Evolutionary conservation across 2,888 invertebrate genomes (phyloP).

Genomic region (Pachydiplax longipennis): DNA sequence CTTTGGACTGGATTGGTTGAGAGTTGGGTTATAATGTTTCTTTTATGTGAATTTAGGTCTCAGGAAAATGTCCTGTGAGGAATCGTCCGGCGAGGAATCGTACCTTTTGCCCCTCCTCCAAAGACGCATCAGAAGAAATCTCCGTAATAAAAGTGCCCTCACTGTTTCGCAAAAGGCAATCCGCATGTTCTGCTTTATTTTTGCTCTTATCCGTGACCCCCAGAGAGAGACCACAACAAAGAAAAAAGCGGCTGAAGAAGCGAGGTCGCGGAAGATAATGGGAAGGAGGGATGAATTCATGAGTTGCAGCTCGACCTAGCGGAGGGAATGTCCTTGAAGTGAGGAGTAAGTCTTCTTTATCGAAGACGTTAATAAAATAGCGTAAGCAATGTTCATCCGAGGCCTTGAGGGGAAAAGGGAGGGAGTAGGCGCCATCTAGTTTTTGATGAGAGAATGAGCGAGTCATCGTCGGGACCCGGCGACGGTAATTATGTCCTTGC

Average conservation of each 20-base stretch:
- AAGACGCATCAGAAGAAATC: background rate
- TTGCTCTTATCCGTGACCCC: conserved; percentile 21
- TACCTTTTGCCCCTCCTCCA: background rate
- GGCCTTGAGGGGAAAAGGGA: background rate
- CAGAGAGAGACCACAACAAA: background rate
- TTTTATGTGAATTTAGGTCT: too few species aligned
- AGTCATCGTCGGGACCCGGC: background rate
- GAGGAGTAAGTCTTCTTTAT: conserved; percentile 32
- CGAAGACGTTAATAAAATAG: conserved; percentile 39
- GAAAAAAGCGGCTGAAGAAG: conserved; percentile 10
- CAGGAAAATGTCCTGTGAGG: too few species aligned
- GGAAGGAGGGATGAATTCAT: background rate
- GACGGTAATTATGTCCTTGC: background rate
- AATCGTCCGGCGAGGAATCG: too few species aligned
- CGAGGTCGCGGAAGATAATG: conserved; percentile 21
- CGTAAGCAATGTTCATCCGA: conserved; percentile 1
- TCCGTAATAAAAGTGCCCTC: conserved; percentile 1
- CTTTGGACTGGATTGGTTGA: too few species aligned
- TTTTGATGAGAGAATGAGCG: background rate
- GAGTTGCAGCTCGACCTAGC: conserved; percentile 15
- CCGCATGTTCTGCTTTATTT: background rate
- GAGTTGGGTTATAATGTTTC: too few species aligned
- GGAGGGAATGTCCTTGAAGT: background rate
- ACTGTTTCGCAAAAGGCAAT: conserved; percentile 26
- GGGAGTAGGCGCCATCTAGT: background rate